Evolutionary conservation across 1,140 invertebrate genomes (phyloP), one percentile per base, ranked within the genome.

Genomic region (Gryon sp.): DNA sequence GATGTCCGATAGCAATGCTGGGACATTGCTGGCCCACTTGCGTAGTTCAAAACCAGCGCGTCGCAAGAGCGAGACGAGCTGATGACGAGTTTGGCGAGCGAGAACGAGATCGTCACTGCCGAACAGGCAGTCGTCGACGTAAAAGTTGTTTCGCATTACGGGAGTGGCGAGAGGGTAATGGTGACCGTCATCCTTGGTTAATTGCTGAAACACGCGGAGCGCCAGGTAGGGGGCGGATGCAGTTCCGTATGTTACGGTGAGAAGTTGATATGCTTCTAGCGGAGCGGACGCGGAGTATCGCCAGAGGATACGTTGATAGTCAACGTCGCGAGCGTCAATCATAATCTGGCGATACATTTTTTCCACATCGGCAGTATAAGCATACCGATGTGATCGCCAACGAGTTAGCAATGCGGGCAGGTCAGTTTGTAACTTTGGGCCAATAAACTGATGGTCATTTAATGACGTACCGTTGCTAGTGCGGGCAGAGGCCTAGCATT

Each of bases 121-220:
- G 14, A 59, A 45, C n/a, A 59, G 9, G n/a, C 24, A 40, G 18
- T 59, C 53, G 16, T 59, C 53, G 2, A 59, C 40, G 18, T 59
- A 43, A 3, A 40, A 19, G 14, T 20, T 2, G 2, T 30, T 4
- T 20, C 1, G 24, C 0, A 45, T 0, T 2, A 43, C 11, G 12
- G 40, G 6, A n/a, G 5, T 8, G 2, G 55, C 28, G 9, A 30
- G 28, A 1, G 16, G 55, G 24, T 22, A 45, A 4, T 19, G 0
- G 0, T 2, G 6, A 0, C 28, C 26, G 6, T 45, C 26, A 18
- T 60, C 55, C 3, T 16, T 8, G 6, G 41, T 30, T 1, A 65
- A 12, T 18, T 65, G 62, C 12, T 45, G 12, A 0, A 65, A 12
- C 0, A 65, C 62, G 11, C 62, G 15, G n/a, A 34, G 12, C 1